Percentiles rank a stretch among this genome's conserved stretches.
Evolutionary conservation across 2,888 invertebrate genomes (phyloP).

Genomic region (Halictus ligatus): DNA sequence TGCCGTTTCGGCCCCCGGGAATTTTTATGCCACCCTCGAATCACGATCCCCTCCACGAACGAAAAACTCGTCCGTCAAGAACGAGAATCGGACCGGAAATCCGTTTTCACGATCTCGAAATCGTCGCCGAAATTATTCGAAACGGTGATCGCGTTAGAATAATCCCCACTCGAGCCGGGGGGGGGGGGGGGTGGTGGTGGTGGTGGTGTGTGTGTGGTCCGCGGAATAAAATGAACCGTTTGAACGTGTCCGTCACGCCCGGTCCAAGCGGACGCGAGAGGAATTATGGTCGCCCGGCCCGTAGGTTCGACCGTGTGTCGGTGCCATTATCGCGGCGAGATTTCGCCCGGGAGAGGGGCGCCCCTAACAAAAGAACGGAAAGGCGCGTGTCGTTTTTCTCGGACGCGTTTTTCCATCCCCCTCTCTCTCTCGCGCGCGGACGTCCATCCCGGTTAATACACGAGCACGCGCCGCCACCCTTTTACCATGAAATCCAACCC

Average conservation of each 20-base stretch:
- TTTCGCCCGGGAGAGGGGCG: background rate
- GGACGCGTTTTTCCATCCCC: constrained; percentile 55
- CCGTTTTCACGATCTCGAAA: no score
- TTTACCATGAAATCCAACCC: constrained; percentile 53
- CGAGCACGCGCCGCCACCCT: constrained; percentile 44
- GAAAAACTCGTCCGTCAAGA: background rate
- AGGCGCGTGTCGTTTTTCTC: constrained; percentile 62
- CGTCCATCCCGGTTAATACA: constrained; percentile 64
- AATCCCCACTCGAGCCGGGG: background rate
- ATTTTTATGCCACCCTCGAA: background rate
- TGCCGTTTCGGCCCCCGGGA: background rate
- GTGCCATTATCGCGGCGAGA: background rate
- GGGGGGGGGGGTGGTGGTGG: no score
- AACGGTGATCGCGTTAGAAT: background rate
- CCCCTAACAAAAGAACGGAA: constrained; percentile 50
- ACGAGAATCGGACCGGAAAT: background rate
- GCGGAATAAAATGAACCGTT: background rate
- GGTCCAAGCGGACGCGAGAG: background rate
- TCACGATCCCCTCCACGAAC: background rate
- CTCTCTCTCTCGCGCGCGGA: constrained; percentile 26
- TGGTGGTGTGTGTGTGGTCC: no score
- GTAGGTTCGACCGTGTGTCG: background rate
- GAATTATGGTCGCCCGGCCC: background rate
- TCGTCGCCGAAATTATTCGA: background rate
- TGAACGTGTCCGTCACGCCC: background rate